Evolutionary conservation across 2,888 invertebrate species (phyloP).

Genomic region (Nemotelus nigrinus): DNA sequence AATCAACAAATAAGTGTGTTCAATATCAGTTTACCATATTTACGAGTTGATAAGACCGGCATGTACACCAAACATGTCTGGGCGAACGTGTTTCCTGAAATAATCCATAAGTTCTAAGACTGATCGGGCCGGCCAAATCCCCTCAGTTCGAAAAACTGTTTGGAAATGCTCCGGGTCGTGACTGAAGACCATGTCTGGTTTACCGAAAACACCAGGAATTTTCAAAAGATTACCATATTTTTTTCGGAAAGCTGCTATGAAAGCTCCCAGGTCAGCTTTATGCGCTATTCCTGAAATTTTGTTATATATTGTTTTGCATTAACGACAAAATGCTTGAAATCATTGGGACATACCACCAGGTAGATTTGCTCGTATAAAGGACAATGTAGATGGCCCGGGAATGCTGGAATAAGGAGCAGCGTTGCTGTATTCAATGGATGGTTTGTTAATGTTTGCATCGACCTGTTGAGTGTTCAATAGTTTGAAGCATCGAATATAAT

Average conservation of each 20-base stretch:
- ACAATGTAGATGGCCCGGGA: slow-evolving; percentile 57
- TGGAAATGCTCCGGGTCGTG: slow-evolving; percentile 68
- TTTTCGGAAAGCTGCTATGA: slow-evolving; percentile 19
- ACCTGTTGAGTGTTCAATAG: no score
- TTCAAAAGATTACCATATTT: slow-evolving; percentile 60
- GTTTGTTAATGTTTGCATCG: no score
- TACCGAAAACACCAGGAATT: slow-evolving; percentile 58
- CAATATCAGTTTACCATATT: slow-evolving; percentile 27
- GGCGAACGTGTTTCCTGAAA: slow-evolving; percentile 60
- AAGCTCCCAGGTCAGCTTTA: slow-evolving; percentile 48
- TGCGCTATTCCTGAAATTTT: slow-evolving; percentile 52
- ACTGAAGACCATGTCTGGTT: slow-evolving; percentile 59
- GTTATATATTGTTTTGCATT: neutral
- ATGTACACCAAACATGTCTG: slow-evolving; percentile 50
- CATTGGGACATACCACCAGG: slow-evolving; percentile 13
- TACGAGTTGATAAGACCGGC: slow-evolving; percentile 24
- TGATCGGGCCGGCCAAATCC: slow-evolving; percentile 64
- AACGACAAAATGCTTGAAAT: neutral
- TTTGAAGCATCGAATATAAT: no score
- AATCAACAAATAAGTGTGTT: slow-evolving; percentile 52
- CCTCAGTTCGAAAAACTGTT: slow-evolving; percentile 65
- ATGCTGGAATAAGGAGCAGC: slow-evolving; percentile 56
- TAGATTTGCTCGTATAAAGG: slow-evolving; percentile 52
- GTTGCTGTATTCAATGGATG: slow-evolving; percentile 35
- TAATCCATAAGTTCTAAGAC: slow-evolving; percentile 61